Evolutionary conservation across 2,888 invertebrate species (phyloP).

Genomic region (Tachina grossa): DNA sequence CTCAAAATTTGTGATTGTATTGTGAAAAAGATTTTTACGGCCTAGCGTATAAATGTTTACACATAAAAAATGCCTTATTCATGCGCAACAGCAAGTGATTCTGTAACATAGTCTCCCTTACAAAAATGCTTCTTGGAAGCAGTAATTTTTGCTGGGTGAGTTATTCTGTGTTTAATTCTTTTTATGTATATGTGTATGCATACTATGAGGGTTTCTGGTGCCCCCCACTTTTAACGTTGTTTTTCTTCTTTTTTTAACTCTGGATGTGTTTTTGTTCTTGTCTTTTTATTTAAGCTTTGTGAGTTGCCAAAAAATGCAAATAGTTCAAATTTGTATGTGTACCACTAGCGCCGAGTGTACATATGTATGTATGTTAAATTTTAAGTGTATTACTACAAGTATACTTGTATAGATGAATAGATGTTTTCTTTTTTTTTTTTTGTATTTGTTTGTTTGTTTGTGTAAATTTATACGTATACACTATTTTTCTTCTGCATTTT

Average conservation of each 20-base stretch:
- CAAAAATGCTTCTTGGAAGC: no score
- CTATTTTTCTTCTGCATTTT: constrained; percentile 69
- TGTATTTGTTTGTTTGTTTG: constrained; percentile 45
- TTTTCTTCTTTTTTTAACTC: constrained; percentile 43
- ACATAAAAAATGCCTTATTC: no score
- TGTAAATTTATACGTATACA: constrained; percentile 64
- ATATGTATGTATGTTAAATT: constrained; percentile 75
- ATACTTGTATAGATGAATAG: constrained; percentile 73
- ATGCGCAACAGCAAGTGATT: no score
- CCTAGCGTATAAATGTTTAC: no score
- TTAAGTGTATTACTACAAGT: constrained; percentile 52
- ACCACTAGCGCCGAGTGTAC: constrained; percentile 54
- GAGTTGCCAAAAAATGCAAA: constrained; percentile 76
- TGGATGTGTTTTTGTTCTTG: constrained; percentile 35
- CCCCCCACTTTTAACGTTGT: constrained; percentile 47
- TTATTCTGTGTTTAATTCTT: neutral
- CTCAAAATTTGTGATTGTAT: no score
- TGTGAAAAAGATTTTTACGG: no score
- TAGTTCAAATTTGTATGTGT: constrained; percentile 36
- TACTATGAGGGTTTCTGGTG: constrained; percentile 60
- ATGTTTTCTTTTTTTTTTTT: constrained; percentile 75
- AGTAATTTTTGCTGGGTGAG: no score
- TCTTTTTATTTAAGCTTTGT: constrained; percentile 74
- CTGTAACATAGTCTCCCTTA: no score
- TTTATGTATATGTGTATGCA: constrained; percentile 3